These are phyloP conservation scores for Acanthiza pusilla DNA, from an alignment of 2,797 vertebrate genomes.

Conservation along the genomic window DNA sequence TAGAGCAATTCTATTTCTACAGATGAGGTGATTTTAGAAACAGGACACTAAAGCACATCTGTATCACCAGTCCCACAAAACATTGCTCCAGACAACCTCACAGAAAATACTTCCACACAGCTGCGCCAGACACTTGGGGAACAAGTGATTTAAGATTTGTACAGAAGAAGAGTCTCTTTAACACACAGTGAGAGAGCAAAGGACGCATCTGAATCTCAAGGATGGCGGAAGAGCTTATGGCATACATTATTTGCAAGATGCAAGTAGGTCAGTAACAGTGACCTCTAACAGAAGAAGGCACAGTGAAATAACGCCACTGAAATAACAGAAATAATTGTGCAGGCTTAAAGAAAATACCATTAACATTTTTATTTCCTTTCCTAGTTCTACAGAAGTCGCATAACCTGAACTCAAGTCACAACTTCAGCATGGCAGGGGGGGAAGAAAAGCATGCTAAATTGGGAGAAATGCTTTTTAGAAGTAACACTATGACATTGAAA, in stretches of 20 bases:
- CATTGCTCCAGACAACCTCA: background rate
- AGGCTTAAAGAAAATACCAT: background rate
- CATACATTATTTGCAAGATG: background rate
- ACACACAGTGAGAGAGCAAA: background rate
- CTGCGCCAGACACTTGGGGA: background rate
- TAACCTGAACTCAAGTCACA: background rate
- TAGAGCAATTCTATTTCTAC: background rate
- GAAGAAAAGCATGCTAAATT: background rate
- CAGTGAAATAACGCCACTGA: background rate
- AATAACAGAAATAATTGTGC: background rate
- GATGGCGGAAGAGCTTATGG: background rate
- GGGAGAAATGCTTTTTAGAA: background rate
- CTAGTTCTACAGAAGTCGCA: background rate
- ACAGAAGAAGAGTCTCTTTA: background rate
- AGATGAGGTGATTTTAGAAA: conserved; percentile 23
- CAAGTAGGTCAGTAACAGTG: background rate
- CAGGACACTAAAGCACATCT: background rate
- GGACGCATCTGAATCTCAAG: background rate
- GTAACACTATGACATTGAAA: background rate
- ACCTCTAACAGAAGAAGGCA: background rate
- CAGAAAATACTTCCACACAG: background rate
- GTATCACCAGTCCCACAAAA: background rate
- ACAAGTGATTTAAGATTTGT: background rate
- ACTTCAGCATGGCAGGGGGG: background rate
- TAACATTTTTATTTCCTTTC: background rate